Evolutionary conservation across 2,888 invertebrate species (phyloP).

Genomic region (Zhengitettix transpicula): DNA sequence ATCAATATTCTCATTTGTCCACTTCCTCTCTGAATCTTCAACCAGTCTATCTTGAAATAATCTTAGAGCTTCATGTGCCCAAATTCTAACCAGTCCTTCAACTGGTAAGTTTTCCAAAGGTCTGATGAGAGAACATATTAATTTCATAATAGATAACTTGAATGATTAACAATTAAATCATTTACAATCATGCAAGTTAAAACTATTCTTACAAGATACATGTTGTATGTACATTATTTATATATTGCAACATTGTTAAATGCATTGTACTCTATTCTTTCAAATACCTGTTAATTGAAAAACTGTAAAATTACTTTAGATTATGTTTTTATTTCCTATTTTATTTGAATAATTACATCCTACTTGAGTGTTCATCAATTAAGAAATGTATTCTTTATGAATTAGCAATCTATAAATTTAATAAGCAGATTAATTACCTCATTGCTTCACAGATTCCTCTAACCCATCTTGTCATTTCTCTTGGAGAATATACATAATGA

Average conservation of each 20-base stretch:
- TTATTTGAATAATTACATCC: too few species aligned
- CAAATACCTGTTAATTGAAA: too few species aligned
- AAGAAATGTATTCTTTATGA: too few species aligned
- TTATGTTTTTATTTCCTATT: too few species aligned
- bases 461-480: slow-evolving; percentile 99
- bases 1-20: slow-evolving; percentile 98
- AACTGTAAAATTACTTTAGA: too few species aligned
- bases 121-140: slow-evolving; percentile 25
- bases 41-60: slow-evolving; percentile 94
- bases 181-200: background rate
- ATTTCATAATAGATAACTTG: background rate
- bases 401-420: too few species aligned
- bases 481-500: slow-evolving; percentile 97
- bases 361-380: too few species aligned
- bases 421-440: slow-evolving; percentile 24
- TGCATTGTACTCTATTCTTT: too few species aligned
- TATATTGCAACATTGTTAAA: too few species aligned
- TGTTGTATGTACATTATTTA: too few species aligned
- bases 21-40: slow-evolving; percentile 81
- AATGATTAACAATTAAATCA: slow-evolving; percentile 3
- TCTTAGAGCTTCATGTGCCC: slow-evolving; percentile 97
- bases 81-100: slow-evolving; percentile 91
- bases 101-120: slow-evolving; percentile 82
- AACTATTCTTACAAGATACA: slow-evolving; percentile 2
- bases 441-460: slow-evolving; percentile 98